These are phyloP conservation scores for Micrasema longulum DNA, from an alignment of 1,140 invertebrate genomes.

Conservation along the genomic window DNA sequence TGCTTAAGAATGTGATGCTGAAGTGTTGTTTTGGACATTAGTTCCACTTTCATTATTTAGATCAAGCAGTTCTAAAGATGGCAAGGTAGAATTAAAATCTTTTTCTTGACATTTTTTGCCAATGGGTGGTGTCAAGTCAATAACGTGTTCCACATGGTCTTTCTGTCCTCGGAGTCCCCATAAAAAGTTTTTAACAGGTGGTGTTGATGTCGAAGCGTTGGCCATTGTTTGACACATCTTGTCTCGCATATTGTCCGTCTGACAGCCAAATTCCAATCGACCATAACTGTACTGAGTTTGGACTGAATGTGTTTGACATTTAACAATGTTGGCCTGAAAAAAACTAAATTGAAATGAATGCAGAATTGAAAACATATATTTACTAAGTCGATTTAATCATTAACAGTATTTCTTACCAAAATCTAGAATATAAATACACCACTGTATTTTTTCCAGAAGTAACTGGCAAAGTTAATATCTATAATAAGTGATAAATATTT, in stretches of 20 bases:
- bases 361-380: too few species aligned
- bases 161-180: slow-evolving; percentile 69
- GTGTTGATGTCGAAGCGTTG: slow-evolving; percentile 68
- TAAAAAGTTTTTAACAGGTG: slow-evolving; percentile 64
- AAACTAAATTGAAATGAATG: too few species aligned
- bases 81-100: not conserved
- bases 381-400: too few species aligned
- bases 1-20: too few species aligned
- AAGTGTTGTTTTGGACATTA: too few species aligned
- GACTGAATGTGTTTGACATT: slow-evolving; percentile 70
- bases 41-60: too few species aligned
- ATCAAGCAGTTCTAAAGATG: too few species aligned
- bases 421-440: too few species aligned
- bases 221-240: slow-evolving; percentile 69
- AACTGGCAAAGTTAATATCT: too few species aligned
- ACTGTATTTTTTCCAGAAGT: too few species aligned
- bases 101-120: slow-evolving; percentile 2
- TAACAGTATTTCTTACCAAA: too few species aligned
- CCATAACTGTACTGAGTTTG: slow-evolving; percentile 72
- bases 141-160: slow-evolving; percentile 58
- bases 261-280: slow-evolving; percentile 66
- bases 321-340: slow-evolving; percentile 71
- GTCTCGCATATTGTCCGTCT: slow-evolving; percentile 64
- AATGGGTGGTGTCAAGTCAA: slow-evolving; percentile 5
- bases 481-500: too few species aligned